Base-by-base conservation (phyloP, 2,797 vertebrate genomes). In the Xiphophorus birchmanni region DNA sequence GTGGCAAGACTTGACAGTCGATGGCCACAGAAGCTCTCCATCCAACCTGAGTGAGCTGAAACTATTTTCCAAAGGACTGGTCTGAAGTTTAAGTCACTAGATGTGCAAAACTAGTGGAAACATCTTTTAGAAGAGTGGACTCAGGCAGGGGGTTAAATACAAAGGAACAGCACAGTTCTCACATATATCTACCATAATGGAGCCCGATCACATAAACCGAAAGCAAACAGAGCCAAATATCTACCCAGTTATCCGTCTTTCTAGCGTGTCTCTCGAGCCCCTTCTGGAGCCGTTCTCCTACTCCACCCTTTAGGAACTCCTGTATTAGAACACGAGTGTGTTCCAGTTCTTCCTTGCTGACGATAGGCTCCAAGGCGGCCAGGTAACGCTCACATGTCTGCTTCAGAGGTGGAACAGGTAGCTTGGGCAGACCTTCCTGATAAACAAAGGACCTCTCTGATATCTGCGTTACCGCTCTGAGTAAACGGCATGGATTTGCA, bases 201-300 rank as follows among this genome's bases (percentile, higher is more conserved):
- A 48, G 29, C 65, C 37, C 29, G 60, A 2, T 18, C 9, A 58
- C 23, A 71, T 37, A 15, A 26, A 80, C 11, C 63, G 40, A 82
- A 60, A 2, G 12, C 35, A 79, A 81, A 83, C 29, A 48, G 75
- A 80, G 6, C n/a, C 3, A 47, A 48, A 86, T 80, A 90, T 83
- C 3, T 96, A 99, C 98, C 99, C 98, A 99, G 96, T 99, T 99
- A 15, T 99, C 98, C 0, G 90, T 96, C 91, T 99, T 99, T 83
- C 84, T 95, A 50, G 98, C 97, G 73, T 96, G 95, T 74, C 97
- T 96, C 90, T 99, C 97, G 83, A 99, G 94, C 45, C 97, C 94
- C 81, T 97, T 99, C 95, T 99, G 99, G 75, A 99, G 94, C 77
- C 98, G 95, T 45, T 98, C 97, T 2, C 99, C 98, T 0, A 99